phyloP scores from a whole-genome alignment of 1,140 invertebrate species.

The Stegodyphus dumicola region DNA sequence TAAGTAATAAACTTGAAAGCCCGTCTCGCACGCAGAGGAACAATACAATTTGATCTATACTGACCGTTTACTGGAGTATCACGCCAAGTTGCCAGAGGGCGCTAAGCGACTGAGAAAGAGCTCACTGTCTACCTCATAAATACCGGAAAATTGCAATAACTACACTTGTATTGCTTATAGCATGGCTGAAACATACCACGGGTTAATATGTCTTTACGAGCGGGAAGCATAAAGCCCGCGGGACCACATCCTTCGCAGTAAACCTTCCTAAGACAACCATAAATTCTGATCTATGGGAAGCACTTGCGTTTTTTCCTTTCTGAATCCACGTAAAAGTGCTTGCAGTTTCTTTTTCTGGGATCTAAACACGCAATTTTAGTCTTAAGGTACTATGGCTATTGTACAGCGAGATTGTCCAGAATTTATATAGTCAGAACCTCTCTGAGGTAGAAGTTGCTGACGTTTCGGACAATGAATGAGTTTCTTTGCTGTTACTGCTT shows the following conservation, averaged over 20 bases:
- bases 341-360: not conserved
- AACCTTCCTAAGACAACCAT: not conserved
- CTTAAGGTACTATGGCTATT: not conserved
- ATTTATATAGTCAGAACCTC: not conserved
- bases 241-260: not conserved
- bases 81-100: not conserved
- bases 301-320: not conserved
- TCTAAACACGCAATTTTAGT: not conserved
- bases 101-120: not conserved
- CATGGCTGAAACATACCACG: not conserved
- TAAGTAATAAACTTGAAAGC: slow-evolving; percentile 8
- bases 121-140: not conserved
- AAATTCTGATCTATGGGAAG: slow-evolving; percentile 2
- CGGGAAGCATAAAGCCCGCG: not conserved
- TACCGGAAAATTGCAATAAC: slow-evolving; percentile 14
- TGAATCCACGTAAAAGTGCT: not conserved
- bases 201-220: slow-evolving; percentile 14
- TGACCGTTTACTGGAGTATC: not conserved
- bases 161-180: not conserved
- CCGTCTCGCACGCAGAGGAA: not conserved
- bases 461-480: not conserved
- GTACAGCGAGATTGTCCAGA: not conserved
- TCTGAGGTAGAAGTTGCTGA: not conserved
- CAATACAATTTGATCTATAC: not conserved
- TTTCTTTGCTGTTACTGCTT: not conserved